Evolutionary conservation across 2,797 vertebrate genomes (phyloP).

Genomic region (Thaleichthys pacificus): DNA sequence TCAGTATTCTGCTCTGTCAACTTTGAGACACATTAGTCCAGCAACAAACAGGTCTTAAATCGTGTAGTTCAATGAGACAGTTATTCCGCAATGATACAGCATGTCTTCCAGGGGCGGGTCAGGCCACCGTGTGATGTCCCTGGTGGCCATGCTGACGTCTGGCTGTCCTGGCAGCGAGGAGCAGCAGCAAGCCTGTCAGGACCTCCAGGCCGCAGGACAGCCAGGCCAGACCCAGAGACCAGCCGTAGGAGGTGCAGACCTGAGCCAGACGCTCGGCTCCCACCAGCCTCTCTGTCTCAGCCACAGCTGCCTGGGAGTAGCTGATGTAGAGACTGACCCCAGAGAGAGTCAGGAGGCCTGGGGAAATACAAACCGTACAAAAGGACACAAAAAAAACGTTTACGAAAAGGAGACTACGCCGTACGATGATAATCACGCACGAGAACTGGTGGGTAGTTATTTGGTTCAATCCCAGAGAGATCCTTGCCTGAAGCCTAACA

Average conservation of each 20-base stretch:
- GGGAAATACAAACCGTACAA: slow-evolving; percentile 4
- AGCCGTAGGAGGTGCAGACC: slow-evolving; percentile 71
- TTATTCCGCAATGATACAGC: too few relatives aligned
- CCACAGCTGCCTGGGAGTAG: slow-evolving; percentile 71
- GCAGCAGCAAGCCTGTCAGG: slow-evolving; percentile 63
- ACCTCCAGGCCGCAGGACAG: slow-evolving; percentile 73
- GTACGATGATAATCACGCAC: not conserved
- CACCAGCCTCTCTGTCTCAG: slow-evolving; percentile 58
- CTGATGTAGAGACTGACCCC: slow-evolving; percentile 73
- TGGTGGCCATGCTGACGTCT: slow-evolving; percentile 36
- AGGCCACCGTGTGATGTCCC: slow-evolving; percentile 36
- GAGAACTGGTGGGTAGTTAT: not conserved
- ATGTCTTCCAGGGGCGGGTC: slow-evolving; percentile 7
- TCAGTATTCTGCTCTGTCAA: too few relatives aligned
- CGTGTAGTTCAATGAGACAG: not conserved
- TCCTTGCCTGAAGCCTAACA: not conserved
- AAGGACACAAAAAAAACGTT: not conserved
- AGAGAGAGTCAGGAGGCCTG: slow-evolving; percentile 75
- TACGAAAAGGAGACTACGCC: not conserved
- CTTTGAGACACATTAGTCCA: slow-evolving; percentile 7
- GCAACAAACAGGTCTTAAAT: not conserved
- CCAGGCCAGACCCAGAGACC: slow-evolving; percentile 78
- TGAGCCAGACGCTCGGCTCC: slow-evolving; percentile 56
- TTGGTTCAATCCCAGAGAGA: too few relatives aligned
- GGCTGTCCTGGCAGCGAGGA: slow-evolving; percentile 55